A percentile compares a stretch with the other conserved stretches of the same genome.
These are phyloP conservation scores for Catharus ustulatus DNA, from an alignment of 2,797 vertebrate species.

Conservation along the genomic window DNA sequence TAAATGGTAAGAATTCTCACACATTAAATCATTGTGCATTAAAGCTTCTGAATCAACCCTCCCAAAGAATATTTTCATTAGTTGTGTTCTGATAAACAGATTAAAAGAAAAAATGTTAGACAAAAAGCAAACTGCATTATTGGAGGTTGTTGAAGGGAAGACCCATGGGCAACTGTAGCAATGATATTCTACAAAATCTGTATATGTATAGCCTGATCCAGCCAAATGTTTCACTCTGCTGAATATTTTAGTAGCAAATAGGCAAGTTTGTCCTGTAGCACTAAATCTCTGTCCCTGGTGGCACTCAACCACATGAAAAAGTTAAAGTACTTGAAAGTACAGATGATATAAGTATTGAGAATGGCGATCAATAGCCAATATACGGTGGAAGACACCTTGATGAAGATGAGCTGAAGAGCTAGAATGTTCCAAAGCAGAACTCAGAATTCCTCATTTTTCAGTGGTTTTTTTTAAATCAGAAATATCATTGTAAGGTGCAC, in stretches of 20 bases:
- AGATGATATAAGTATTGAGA: not conserved
- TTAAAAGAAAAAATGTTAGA: not conserved
- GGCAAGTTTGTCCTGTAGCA: not conserved
- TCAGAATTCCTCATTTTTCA: not conserved
- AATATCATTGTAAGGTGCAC: not conserved
- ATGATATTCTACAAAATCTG: not conserved
- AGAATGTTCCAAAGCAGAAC: not conserved
- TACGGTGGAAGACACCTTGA: not conserved
- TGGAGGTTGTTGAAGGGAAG: not conserved
- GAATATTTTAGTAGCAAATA: not conserved
- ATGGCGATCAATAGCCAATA: not conserved
- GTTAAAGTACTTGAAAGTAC: not conserved
- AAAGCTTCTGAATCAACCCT: not conserved
- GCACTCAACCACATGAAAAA: not conserved
- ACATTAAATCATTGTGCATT: not conserved
- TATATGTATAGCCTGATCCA: not conserved
- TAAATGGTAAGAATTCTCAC: not conserved
- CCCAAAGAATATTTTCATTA: not conserved
- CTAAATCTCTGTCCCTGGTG: not conserved
- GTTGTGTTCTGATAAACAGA: not conserved
- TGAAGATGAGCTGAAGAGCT: not conserved
- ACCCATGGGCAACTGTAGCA: fast-evolving
- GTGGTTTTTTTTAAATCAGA: not conserved
- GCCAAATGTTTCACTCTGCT: not conserved
- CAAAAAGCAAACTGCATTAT: not conserved